Conservation (phyloP, 2,797 vertebrate species). For the Schizopygopsis malacanthus region DNA sequence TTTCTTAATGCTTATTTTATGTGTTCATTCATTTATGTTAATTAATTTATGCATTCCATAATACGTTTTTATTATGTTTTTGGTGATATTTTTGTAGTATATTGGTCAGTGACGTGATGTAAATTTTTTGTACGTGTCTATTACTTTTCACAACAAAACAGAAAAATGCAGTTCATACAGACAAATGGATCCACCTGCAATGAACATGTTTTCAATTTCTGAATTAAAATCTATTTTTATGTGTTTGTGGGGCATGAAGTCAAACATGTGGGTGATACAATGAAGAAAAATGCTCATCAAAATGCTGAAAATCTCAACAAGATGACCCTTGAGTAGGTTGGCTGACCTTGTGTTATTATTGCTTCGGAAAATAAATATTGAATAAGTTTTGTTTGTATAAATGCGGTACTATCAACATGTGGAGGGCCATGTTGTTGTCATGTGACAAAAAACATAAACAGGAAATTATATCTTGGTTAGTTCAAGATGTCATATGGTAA, state of each 20-base stretch:
- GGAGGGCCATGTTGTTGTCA: neutral
- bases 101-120: neutral
- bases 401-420: neutral
- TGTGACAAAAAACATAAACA: constrained; percentile 16
- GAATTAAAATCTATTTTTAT: constrained; percentile 31
- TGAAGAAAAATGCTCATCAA: constrained; percentile 12
- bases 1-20: neutral
- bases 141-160: neutral
- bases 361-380: neutral
- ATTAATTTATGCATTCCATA: neutral
- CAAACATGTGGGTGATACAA: constrained; percentile 11
- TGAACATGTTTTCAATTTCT: constrained; percentile 1
- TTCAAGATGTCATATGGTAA: neutral
- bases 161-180: neutral
- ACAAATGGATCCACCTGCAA: neutral
- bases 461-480: neutral
- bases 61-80: neutral
- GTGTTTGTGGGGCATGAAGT: constrained; percentile 10
- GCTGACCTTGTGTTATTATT: neutral
- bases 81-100: neutral
- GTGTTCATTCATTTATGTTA: neutral
- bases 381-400: neutral
- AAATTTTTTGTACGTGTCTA: neutral
- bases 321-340: constrained; percentile 10
- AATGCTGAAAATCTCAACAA: constrained; percentile 1